Evolutionary conservation across 2,888 invertebrate genomes (phyloP).

Genomic region (Noctua janthe): DNA sequence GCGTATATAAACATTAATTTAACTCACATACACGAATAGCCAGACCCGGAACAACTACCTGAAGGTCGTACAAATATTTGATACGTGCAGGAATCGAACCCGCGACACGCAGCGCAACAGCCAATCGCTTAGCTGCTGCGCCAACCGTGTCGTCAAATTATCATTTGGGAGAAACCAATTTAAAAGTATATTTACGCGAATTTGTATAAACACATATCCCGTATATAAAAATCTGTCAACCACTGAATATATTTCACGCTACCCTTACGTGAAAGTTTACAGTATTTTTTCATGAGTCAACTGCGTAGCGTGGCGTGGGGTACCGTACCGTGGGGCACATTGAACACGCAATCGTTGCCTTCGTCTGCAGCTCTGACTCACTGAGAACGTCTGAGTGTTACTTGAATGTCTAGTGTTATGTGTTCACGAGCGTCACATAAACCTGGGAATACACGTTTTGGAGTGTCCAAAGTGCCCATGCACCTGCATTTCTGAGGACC

Average conservation of each 20-base stretch:
- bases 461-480: not conserved
- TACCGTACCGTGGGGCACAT: not conserved
- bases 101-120: too few species aligned
- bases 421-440: not conserved
- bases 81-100: too few species aligned
- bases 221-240: not conserved
- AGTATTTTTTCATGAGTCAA: slow-evolving; percentile 34
- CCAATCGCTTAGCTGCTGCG: too few species aligned
- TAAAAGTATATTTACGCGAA: not conserved
- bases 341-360: slow-evolving; percentile 22
- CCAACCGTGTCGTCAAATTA: too few species aligned
- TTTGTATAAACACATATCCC: not conserved
- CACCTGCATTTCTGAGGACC: not conserved
- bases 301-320: not conserved
- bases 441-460: not conserved
- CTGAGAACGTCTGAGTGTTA: slow-evolving; percentile 15
- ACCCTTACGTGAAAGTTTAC: slow-evolving; percentile 10
- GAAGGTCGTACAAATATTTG: too few species aligned
- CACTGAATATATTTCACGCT: not conserved
- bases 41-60: too few species aligned
- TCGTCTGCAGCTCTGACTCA: slow-evolving; percentile 34
- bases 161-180: not conserved
- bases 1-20: too few species aligned
- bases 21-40: too few species aligned
- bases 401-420: slow-evolving; percentile 30